Evolutionary conservation across 2,888 invertebrate species (phyloP).

Genomic region (Cosmia trapezina): DNA sequence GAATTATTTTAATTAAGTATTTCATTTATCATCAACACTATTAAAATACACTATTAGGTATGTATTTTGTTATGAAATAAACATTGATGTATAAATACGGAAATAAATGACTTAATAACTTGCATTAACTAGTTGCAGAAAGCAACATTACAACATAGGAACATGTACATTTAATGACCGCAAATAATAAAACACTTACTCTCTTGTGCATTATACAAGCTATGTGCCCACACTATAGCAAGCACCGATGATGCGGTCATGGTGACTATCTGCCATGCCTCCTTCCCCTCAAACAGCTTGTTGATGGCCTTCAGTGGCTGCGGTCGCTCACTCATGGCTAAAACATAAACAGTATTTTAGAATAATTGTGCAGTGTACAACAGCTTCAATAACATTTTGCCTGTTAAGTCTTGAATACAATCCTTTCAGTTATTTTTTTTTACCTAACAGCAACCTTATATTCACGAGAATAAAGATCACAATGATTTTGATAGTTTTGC

Average conservation of each 20-base stretch:
- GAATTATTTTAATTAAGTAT: no score
- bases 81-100: no score
- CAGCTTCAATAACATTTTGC: neutral
- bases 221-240: constrained; percentile 93
- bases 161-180: no score
- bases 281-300: constrained; percentile 91
- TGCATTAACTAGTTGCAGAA: no score
- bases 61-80: no score
- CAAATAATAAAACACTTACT: constrained; percentile 87
- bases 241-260: constrained; percentile 94
- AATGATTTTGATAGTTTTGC: neutral
- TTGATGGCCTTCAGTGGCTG: constrained; percentile 90
- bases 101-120: no score
- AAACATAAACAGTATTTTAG: constrained; percentile 15
- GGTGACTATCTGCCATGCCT: constrained; percentile 95
- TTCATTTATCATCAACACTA: no score
- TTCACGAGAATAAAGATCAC: no score
- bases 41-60: no score
- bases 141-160: no score
- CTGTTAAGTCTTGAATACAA: neutral
- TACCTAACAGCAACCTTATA: neutral
- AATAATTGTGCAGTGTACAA: neutral
- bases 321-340: constrained; percentile 84
- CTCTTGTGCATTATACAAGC: constrained; percentile 93
- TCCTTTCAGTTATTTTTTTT: neutral